These are phyloP conservation scores for Macrophya alboannulata DNA, from an alignment of 2,888 invertebrate genomes.

Conservation along the genomic window DNA sequence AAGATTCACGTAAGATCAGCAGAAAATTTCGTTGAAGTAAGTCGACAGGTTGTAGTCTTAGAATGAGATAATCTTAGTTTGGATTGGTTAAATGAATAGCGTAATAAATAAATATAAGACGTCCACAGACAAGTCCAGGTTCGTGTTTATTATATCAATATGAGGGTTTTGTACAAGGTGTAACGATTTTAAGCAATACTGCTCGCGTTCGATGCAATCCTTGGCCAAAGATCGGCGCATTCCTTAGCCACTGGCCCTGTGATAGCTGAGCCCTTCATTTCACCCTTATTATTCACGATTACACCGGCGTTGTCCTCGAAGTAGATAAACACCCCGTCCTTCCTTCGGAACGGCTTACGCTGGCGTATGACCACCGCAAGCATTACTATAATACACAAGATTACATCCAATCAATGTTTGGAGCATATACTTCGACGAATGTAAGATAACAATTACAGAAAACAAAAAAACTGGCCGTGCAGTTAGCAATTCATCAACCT, in stretches of 20 bases:
- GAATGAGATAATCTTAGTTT: neutral
- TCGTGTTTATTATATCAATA: constrained; percentile 68
- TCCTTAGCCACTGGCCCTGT: constrained; percentile 99
- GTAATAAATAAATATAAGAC: constrained; percentile 60
- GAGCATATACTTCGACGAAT: neutral
- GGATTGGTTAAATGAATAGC: constrained; percentile 12
- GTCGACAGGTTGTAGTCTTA: neutral
- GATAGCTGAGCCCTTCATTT: constrained; percentile 99
- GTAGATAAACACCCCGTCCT: constrained; percentile 99
- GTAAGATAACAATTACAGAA: neutral
- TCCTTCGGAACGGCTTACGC: constrained; percentile 98
- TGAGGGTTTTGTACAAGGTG: constrained; percentile 68
- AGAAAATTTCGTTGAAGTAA: neutral
- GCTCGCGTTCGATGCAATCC: constrained; percentile 99
- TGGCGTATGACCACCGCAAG: constrained; percentile 99
- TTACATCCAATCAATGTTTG: neutral
- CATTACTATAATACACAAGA: constrained; percentile 89
- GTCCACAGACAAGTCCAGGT: constrained; percentile 63
- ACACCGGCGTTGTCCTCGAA: constrained; percentile 99
- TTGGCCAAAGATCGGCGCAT: constrained; percentile 99
- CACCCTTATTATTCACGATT: constrained; percentile 99
- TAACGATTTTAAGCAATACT: constrained; percentile 92
- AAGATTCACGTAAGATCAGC: neutral
- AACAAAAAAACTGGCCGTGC: too few species aligned
- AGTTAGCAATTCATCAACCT: too few species aligned